These are phyloP conservation scores for Vannuccia rotundouncinata DNA, from an alignment of 2,888 invertebrate genomes.

Conservation along the genomic window DNA sequence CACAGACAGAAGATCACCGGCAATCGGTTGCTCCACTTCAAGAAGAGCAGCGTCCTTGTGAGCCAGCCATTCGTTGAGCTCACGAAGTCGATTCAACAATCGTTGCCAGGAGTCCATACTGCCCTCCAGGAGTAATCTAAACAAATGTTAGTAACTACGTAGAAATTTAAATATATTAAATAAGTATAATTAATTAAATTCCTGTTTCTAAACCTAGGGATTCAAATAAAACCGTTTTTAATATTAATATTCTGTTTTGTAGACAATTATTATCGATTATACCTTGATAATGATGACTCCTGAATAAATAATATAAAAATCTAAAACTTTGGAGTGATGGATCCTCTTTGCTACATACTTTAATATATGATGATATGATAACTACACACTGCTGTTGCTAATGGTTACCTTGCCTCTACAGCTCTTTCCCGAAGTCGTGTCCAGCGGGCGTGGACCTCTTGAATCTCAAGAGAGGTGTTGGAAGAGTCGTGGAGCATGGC, in stretches of 20 bases:
- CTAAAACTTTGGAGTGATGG: no score
- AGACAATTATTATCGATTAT: no score
- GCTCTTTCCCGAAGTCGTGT: background rate
- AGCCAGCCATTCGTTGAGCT: constrained; percentile 40
- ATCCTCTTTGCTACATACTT: no score
- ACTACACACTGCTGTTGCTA: background rate
- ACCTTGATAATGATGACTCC: no score
- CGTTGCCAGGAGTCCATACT: constrained; percentile 29
- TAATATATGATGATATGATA: background rate
- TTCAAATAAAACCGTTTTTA: no score
- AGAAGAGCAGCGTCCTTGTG: constrained; percentile 38
- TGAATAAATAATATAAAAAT: no score
- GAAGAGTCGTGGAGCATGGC: background rate
- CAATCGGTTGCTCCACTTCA: background rate
- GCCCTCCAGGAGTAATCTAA: constrained; percentile 17
- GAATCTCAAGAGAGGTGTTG: background rate
- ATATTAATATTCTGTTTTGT: no score
- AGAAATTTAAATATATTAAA: background rate
- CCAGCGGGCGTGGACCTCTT: background rate
- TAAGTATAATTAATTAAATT: background rate
- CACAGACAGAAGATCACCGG: background rate
- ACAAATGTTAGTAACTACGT: background rate
- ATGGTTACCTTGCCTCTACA: background rate
- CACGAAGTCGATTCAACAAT: constrained; percentile 33
- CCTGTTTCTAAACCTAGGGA: no score